phyloP scores from a whole-genome alignment of 1,140 invertebrate genomes.

The Dermatophagoides farinae region DNA sequence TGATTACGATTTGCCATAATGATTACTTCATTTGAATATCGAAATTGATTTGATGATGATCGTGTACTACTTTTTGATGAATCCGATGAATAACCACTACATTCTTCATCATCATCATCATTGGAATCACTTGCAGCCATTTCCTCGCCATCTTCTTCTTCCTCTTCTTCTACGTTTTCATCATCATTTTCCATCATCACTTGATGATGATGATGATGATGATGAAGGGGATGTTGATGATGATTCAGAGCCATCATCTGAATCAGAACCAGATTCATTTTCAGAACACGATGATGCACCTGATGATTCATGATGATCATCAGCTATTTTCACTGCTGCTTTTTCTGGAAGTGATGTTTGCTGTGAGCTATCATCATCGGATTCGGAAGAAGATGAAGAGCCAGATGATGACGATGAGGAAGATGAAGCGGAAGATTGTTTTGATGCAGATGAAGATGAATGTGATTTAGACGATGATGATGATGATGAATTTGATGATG shows the following conservation, averaged over 20 bases:
- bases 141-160: background rate
- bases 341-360: background rate
- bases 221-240: background rate
- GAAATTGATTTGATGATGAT: background rate
- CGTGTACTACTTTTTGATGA: background rate
- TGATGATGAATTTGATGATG: background rate
- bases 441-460: background rate
- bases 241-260: background rate
- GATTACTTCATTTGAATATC: background rate
- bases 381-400: background rate
- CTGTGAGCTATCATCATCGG: background rate
- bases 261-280: background rate
- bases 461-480: background rate
- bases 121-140: background rate
- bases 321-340: background rate
- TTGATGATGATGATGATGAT: background rate
- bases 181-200: no score
- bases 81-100: background rate
- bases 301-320: background rate
- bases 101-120: background rate
- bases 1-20: background rate
- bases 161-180: background rate
- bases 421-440: background rate
- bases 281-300: background rate
- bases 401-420: background rate